These are phyloP conservation scores for Myotis lucifugus DNA, from an alignment of 2,113 vertebrate species.

Conservation along the genomic window DNA sequence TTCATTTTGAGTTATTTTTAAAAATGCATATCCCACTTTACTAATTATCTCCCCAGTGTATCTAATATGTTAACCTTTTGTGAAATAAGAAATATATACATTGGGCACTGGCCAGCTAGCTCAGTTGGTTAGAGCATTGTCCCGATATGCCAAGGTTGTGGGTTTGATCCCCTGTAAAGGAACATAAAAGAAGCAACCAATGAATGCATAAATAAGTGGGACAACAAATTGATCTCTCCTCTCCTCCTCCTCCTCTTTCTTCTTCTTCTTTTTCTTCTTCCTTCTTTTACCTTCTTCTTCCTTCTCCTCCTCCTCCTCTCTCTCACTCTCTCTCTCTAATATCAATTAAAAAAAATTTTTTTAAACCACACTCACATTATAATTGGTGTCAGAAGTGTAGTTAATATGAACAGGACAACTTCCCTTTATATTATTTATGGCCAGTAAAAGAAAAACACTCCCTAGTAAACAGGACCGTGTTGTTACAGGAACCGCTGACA, in stretches of 20 bases:
- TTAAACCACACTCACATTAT: background rate
- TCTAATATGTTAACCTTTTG: background rate
- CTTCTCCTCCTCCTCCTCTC: too few relatives aligned
- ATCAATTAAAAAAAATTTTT: background rate
- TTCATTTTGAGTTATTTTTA: background rate
- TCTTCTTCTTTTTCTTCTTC: too few relatives aligned
- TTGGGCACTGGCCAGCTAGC: background rate
- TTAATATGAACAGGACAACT: background rate
- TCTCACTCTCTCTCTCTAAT: too few relatives aligned
- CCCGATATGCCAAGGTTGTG: background rate
- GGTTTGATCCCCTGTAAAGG: background rate
- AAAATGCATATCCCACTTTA: background rate
- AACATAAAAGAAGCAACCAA: background rate
- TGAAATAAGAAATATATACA: background rate
- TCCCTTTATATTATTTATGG: background rate
- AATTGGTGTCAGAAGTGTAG: background rate
- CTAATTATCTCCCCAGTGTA: background rate
- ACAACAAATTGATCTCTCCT: background rate
- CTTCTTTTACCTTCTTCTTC: too few relatives aligned
- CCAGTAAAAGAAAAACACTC: background rate
- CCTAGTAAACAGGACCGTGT: background rate
- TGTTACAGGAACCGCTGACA: slow-evolving; percentile 13
- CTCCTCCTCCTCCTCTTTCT: too few relatives aligned
- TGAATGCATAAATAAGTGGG: background rate
- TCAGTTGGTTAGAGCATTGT: background rate